These are phyloP conservation scores for Tipula confusa DNA, from an alignment of 2,888 invertebrate genomes.

Conservation along the genomic window DNA sequence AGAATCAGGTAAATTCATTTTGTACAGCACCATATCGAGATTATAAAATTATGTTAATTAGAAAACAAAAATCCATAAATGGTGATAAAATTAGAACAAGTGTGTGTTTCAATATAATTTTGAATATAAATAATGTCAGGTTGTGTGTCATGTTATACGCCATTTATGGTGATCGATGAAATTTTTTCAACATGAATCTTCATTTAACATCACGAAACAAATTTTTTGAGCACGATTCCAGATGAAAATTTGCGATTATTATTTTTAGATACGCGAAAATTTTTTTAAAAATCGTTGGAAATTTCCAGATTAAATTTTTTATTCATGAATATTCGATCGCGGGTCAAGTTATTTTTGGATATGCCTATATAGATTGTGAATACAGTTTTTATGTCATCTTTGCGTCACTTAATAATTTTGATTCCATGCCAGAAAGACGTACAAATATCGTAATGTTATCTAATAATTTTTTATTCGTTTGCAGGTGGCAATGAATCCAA, in stretches of 20 bases:
- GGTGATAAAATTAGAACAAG: background rate
- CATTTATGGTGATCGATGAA: conserved; percentile 6
- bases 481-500: conserved; percentile 74
- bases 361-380: background rate
- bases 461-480: conserved; percentile 33
- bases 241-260: background rate
- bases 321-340: background rate
- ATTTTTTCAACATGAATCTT: background rate
- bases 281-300: background rate
- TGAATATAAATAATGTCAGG: background rate
- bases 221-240: background rate
- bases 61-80: background rate
- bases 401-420: background rate
- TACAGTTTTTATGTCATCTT: background rate
- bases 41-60: background rate
- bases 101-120: background rate
- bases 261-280: background rate
- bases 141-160: background rate
- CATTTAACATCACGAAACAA: background rate
- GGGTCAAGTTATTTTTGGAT: background rate
- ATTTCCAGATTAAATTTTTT: background rate
- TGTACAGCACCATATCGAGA: background rate
- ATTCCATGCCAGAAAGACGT: background rate
- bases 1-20: conserved; percentile 65
- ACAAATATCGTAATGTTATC: background rate